phyloP scores from a whole-genome alignment of 2,113 vertebrate species.

The Narcine bancroftii region DNA sequence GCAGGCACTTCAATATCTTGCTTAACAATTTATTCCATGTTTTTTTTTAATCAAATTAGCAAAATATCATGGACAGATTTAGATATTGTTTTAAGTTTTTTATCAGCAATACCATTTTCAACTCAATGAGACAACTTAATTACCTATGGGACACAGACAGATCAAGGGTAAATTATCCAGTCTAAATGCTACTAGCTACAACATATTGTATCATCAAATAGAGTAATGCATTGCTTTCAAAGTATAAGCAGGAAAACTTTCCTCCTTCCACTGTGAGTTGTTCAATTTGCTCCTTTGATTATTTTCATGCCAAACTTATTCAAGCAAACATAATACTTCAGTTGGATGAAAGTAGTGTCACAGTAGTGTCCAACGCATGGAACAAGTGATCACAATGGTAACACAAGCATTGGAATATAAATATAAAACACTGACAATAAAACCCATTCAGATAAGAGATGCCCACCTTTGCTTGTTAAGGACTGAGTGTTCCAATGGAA shows the following conservation, averaged over 20 bases:
- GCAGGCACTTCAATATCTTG: neutral
- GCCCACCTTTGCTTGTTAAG: too few relatives aligned
- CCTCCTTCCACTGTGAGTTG: neutral
- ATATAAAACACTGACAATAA: neutral
- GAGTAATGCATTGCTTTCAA: neutral
- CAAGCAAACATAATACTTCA: neutral
- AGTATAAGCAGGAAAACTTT: neutral
- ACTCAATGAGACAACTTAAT: neutral
- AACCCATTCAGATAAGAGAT: neutral
- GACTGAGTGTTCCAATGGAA: neutral
- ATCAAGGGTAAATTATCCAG: neutral
- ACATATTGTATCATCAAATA: neutral
- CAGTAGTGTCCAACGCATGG: neutral
- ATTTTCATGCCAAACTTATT: neutral
- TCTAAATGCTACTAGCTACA: too few relatives aligned
- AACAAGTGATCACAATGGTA: neutral
- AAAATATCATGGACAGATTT: neutral
- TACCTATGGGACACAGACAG: neutral
- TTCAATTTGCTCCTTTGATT: neutral
- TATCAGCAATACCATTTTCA: neutral
- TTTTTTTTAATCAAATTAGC: neutral
- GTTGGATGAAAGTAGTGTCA: neutral
- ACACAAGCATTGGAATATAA: neutral
- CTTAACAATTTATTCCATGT: neutral
- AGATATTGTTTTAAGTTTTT: conserved; percentile 11